Conservation (phyloP, 2,888 invertebrate genomes). For the Diploptera punctata region DNA sequence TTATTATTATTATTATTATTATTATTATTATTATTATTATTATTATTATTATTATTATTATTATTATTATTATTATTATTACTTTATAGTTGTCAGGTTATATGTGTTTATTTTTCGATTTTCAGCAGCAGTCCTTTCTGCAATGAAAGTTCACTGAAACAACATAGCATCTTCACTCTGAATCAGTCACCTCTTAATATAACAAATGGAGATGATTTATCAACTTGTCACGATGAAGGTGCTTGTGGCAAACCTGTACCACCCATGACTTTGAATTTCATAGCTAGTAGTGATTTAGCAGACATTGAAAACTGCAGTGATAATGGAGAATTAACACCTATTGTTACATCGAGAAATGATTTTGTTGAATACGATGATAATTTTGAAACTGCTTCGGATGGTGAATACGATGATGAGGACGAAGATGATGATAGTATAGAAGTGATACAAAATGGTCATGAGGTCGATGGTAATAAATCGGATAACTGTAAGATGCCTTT, state of each 20-base stretch:
- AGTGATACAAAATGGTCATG: conserved; percentile 4
- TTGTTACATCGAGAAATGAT: conserved; percentile 31
- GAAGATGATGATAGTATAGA: conserved; percentile 31
- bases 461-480: not conserved
- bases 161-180: not conserved
- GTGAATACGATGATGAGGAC: conserved; percentile 21
- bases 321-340: conserved; percentile 36
- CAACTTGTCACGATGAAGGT: not conserved
- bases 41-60: too few relatives aligned
- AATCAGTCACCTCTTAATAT: not conserved
- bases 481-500: not conserved
- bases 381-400: conserved; percentile 38
- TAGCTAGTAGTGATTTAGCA: not conserved
- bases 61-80: too few relatives aligned
- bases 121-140: not conserved
- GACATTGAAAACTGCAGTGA: conserved; percentile 23
- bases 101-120: not conserved
- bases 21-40: too few relatives aligned
- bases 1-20: too few relatives aligned
- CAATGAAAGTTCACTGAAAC: conserved; percentile 5
- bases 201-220: not conserved
- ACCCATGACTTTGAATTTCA: conserved; percentile 22
- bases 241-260: not conserved
- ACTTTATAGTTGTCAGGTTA: too few relatives aligned
- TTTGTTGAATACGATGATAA: conserved; percentile 37